Evolutionary conservation across 2,888 invertebrate genomes (phyloP), one percentile per base, ranked within the genome.

Genomic region (Danaus chrysippus): DNA sequence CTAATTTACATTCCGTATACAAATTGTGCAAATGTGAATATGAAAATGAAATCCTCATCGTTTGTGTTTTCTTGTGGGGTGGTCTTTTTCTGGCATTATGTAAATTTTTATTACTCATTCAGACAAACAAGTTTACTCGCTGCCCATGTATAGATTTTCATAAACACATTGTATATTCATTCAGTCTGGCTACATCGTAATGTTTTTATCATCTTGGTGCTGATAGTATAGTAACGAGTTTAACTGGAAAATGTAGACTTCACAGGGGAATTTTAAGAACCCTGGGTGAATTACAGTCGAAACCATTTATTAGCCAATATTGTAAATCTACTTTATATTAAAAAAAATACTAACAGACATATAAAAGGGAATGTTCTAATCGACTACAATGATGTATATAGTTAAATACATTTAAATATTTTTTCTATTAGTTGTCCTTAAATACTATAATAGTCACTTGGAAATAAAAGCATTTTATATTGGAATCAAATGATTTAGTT

Each of bases 1-100:
- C 86, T 87, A 88, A 88, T 90, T 89, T 90, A 87, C 87, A 89
- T 89, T 88, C 83, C 81, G 87, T 87, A 87, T 87, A 88, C 87
- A 87, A 88, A 87, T 87, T 87, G 86, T 81, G 78, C 84, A 83
- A 88, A 88, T 86, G 86, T 85, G 86, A 83, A 83, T 79, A 87
- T 86, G 84, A 86, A 87, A 89, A 87, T 88, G 86, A 87, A 87
- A 88, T 86, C 86, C 76, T 79, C 83, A 79, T 79, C 83, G 81
- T 82, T 86, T 86, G 83, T 87, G 83, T 86, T 85, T 85, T 81
- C 84, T 84, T 83, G 80, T 71, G 79, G 77, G 61, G 81, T 76
- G 82, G 78, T 81, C 83, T 79, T 83, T 83, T 84, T 84, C 82
- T 82, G 83, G 78, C 81, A 83, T 86, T 86, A 87, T 87, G 87